Evolutionary conservation across 2,113 vertebrate genomes (phyloP).

Genomic region (Passer domesticus): DNA sequence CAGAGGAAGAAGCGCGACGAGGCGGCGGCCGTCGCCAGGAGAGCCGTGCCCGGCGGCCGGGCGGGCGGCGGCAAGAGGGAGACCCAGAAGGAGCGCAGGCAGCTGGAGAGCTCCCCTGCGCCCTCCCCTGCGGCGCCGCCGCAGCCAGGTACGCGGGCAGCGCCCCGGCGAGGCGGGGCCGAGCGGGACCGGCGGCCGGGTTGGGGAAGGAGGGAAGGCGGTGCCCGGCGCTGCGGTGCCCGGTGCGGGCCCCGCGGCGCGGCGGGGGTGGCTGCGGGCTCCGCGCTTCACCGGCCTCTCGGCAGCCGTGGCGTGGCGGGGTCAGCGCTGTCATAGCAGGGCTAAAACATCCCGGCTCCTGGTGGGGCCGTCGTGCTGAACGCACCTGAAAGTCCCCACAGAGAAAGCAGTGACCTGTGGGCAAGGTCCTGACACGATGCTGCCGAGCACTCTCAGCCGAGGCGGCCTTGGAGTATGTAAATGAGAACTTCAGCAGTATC

Average conservation of each 20-base stretch:
- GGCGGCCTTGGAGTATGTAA: fast-evolving
- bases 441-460: too few relatives aligned
- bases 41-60: not conserved
- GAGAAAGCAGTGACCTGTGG: fast-evolving
- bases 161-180: not conserved
- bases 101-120: not conserved
- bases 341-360: fast-evolving
- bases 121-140: not conserved
- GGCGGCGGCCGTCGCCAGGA: not conserved
- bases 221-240: not conserved
- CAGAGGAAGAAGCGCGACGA: slow-evolving; percentile 59
- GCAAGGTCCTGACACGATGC: fast-evolving
- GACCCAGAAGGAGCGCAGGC: slow-evolving; percentile 72
- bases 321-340: fast-evolving
- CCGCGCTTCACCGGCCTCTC: fast-evolving
- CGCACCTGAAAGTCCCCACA: fast-evolving
- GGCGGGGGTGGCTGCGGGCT: not conserved
- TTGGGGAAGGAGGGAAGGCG: not conserved
- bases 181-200: not conserved
- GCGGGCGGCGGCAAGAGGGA: slow-evolving; percentile 56
- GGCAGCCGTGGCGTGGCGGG: not conserved
- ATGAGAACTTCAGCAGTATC: not conserved
- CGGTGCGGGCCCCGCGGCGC: not conserved
- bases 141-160: slow-evolving; percentile 4
- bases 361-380: fast-evolving